phyloP scores from a whole-genome alignment of 2,797 vertebrate species.

The Chelon labrosus region DNA sequence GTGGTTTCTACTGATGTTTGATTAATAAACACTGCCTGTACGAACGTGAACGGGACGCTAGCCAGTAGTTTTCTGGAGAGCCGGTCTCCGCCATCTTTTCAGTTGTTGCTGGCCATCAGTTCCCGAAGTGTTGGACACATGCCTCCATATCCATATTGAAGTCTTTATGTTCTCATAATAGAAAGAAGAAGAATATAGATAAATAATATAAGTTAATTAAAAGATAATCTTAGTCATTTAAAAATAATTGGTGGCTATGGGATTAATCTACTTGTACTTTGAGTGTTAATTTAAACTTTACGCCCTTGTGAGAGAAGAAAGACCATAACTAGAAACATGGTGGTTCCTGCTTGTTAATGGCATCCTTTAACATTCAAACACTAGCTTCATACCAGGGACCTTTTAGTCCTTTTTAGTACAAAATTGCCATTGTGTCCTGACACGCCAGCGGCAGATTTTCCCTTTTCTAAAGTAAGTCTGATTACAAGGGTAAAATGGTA shows the following conservation, averaged over 20 bases:
- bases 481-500: not conserved
- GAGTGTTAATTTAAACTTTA: too few relatives aligned
- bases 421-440: conserved; percentile 11
- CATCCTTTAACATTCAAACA: not conserved
- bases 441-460: conserved; percentile 7
- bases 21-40: not conserved
- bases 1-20: not conserved
- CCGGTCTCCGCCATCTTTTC: not conserved
- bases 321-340: not conserved
- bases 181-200: too few relatives aligned
- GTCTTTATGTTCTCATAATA: not conserved
- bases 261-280: too few relatives aligned
- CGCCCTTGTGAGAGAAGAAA: rapidly evolving
- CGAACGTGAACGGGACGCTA: not conserved
- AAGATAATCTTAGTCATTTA: not conserved
- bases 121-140: not conserved
- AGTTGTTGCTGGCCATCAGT: too few relatives aligned
- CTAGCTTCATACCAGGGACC: too few relatives aligned
- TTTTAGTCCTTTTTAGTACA: not conserved
- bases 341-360: not conserved
- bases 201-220: not conserved
- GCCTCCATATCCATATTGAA: not conserved
- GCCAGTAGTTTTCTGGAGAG: not conserved
- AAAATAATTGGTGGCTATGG: too few relatives aligned
- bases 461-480: not conserved